A percentile compares a stretch with the other conserved stretches of the same genome.
Evolutionary conservation across 2,888 invertebrate genomes (phyloP).

Genomic region (Dasypolia templi): DNA sequence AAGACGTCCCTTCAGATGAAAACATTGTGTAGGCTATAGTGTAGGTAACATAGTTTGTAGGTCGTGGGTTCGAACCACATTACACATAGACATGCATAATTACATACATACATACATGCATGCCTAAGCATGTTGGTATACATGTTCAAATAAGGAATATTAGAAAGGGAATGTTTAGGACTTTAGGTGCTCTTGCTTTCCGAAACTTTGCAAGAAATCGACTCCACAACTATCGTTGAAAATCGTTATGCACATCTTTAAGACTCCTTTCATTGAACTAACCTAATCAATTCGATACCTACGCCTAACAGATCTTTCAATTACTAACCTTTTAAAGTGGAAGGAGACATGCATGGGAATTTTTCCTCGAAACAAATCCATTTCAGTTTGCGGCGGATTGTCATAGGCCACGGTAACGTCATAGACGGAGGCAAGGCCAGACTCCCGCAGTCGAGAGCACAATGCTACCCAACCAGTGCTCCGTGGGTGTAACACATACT

Average conservation of each 20-base stretch:
- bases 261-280: not conserved
- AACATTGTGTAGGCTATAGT: not conserved
- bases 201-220: not conserved
- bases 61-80: too few relatives aligned
- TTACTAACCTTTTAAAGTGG: conserved; percentile 92
- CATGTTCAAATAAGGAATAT: not conserved
- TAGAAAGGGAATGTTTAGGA: not conserved
- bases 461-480: conserved; percentile 94
- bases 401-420: conserved; percentile 97
- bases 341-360: conserved; percentile 95
- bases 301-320: not conserved
- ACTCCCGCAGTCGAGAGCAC: conserved; percentile 89
- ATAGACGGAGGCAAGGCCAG: conserved; percentile 94
- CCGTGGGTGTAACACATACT: conserved; percentile 96
- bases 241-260: not conserved
- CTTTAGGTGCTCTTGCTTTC: not conserved
- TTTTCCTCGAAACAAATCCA: conserved; percentile 92
- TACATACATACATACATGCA: too few relatives aligned
- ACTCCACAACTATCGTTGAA: not conserved
- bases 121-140: too few relatives aligned
- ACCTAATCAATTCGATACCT: not conserved
- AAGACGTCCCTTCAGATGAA: not conserved
- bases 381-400: conserved; percentile 93
- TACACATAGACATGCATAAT: too few relatives aligned
- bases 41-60: too few relatives aligned